Conservation (phyloP, 2,113 vertebrate genomes). For the Osmerus mordax region DNA sequence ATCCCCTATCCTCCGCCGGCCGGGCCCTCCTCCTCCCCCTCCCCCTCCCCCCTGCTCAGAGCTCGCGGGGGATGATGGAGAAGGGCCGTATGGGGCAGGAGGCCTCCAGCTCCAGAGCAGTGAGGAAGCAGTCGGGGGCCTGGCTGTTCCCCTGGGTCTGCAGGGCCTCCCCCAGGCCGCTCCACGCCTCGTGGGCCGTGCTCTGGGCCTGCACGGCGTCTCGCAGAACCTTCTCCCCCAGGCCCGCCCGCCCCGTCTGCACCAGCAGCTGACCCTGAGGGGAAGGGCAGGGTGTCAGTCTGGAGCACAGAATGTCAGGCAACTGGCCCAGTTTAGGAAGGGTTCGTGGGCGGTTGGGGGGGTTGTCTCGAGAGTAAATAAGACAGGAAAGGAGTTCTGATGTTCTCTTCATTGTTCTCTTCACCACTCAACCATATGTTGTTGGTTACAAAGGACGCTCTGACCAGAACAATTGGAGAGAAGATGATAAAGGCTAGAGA, state of each 20-base stretch:
- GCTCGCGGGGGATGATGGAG: constrained; percentile 88
- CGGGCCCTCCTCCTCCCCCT: not conserved
- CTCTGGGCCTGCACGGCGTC: constrained; percentile 86
- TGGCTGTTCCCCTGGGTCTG: constrained; percentile 80
- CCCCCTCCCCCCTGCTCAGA: constrained; percentile 62
- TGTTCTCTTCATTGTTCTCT: no score
- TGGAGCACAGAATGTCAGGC: no score
- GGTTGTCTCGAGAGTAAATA: no score
- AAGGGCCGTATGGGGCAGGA: constrained; percentile 91
- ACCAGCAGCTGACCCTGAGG: constrained; percentile 83
- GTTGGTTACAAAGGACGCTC: no score
- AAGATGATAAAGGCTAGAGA: not conserved
- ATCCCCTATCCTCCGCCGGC: not conserved
- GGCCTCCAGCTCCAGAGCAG: constrained; percentile 92
- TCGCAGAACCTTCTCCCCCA: constrained; percentile 91
- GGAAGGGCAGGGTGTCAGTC: not conserved
- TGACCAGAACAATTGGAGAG: not conserved
- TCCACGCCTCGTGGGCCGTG: constrained; percentile 90
- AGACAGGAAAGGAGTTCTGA: no score
- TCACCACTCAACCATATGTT: no score
- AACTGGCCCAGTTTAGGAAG: not conserved
- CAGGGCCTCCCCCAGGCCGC: constrained; percentile 88
- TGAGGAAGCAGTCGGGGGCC: constrained; percentile 91
- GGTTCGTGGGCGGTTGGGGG: no score
- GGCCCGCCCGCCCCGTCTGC: constrained; percentile 75